Evolutionary conservation across 2,113 vertebrate species (phyloP).

Genomic region (Saccopteryx leptura): DNA sequence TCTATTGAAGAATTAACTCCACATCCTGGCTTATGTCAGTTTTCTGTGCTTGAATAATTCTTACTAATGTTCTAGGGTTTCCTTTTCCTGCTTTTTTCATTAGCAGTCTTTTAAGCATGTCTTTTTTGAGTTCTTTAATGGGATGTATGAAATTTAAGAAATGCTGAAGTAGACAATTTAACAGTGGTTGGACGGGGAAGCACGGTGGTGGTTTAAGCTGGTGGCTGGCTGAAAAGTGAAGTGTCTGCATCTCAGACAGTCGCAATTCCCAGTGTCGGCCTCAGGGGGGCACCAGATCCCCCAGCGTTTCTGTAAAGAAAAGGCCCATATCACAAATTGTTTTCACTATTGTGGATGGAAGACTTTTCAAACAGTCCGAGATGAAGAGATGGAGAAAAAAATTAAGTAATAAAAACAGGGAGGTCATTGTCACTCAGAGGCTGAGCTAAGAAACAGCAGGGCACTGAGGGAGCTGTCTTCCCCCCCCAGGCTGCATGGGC

Average conservation of each 20-base stretch:
- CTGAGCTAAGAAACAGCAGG: not conserved
- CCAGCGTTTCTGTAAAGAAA: not conserved
- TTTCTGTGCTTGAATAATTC: conserved; percentile 57
- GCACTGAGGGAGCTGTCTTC: not conserved
- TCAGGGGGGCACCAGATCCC: conserved; percentile 68
- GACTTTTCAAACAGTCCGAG: not conserved
- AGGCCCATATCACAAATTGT: not conserved
- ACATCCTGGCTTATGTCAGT: not conserved
- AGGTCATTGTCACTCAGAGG: not conserved
- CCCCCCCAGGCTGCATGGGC: not conserved
- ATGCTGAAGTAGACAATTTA: not conserved
- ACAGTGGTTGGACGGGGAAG: not conserved
- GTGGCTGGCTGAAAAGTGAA: not conserved
- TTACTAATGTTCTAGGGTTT: not conserved
- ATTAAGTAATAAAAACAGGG: not conserved
- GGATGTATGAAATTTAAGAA: conserved; percentile 23
- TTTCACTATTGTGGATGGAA: not conserved
- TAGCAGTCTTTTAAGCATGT: conserved; percentile 31
- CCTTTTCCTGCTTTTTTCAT: conserved; percentile 53
- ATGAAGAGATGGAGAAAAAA: not conserved
- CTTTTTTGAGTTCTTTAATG: conserved; percentile 22
- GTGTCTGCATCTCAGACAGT: not conserved
- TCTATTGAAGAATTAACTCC: not conserved
- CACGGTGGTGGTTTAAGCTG: not conserved
- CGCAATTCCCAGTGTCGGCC: conserved; percentile 50